Evolutionary conservation across 1,140 invertebrate species (phyloP).

Genomic region (Stenopsyche tienmushanensis): DNA sequence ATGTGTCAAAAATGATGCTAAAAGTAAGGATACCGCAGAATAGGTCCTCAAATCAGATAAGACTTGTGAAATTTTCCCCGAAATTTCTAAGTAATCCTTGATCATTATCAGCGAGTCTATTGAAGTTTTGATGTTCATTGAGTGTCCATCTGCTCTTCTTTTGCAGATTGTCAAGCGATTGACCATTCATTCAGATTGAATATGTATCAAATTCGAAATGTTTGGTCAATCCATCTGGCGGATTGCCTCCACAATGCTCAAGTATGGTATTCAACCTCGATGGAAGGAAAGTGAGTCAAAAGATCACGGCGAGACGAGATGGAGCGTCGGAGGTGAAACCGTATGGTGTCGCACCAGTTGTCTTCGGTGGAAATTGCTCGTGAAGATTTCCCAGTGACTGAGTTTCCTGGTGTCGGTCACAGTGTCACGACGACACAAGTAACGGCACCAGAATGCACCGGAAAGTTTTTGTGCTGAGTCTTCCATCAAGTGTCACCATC

Average conservation of each 20-base stretch:
- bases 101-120: too few relatives aligned
- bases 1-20: too few relatives aligned
- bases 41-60: too few relatives aligned
- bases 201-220: background rate
- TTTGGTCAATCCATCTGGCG: too few relatives aligned
- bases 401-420: slow-evolving; percentile 32
- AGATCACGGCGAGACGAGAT: too few relatives aligned
- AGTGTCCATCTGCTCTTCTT: background rate
- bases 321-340: too few relatives aligned
- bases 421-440: slow-evolving; percentile 31
- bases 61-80: too few relatives aligned
- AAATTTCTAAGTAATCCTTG: too few relatives aligned
- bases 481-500: background rate
- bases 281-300: too few relatives aligned
- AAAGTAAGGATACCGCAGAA: too few relatives aligned
- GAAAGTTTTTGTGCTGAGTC: background rate
- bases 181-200: background rate
- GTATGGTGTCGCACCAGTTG: background rate
- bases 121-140: slow-evolving; percentile 3
- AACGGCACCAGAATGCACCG: slow-evolving; percentile 17
- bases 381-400: slow-evolving; percentile 35
- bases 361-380: slow-evolving; percentile 1
- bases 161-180: background rate
- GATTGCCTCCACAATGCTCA: too few relatives aligned
- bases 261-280: too few relatives aligned